These are phyloP conservation scores for Myxocyprinus asiaticus DNA, from an alignment of 2,113 vertebrate genomes.

Conservation along the genomic window DNA sequence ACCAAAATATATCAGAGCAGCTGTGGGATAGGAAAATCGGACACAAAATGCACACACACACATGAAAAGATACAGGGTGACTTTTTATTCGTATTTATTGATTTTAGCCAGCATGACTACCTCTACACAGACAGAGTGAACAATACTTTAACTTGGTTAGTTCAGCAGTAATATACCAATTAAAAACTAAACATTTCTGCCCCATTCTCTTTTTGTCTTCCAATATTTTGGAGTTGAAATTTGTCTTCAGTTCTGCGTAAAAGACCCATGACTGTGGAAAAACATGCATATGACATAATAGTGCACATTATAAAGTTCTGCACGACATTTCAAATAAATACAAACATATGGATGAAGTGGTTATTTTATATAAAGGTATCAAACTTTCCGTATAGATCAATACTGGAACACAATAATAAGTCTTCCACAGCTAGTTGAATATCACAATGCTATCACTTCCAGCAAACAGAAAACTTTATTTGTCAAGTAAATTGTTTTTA, in stretches of 20 bases:
- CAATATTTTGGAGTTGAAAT: constrained; percentile 59
- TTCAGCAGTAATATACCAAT: constrained; percentile 46
- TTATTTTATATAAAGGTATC: constrained; percentile 90
- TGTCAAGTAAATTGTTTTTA: constrained; percentile 69
- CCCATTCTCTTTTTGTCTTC: constrained; percentile 34
- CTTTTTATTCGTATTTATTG: constrained; percentile 80
- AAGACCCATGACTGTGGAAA: constrained; percentile 87
- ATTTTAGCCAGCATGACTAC: constrained; percentile 85
- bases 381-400: constrained; percentile 89
- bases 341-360: constrained; percentile 87
- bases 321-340: constrained; percentile 98
- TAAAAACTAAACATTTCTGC: constrained; percentile 65
- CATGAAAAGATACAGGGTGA: too few species aligned
- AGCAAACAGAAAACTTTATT: constrained; percentile 94
- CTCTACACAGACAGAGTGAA: constrained; percentile 74
- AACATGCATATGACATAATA: constrained; percentile 92
- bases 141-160: constrained; percentile 63
- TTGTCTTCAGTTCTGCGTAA: constrained; percentile 86
- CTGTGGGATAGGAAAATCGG: too few species aligned
- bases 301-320: constrained; percentile 95
- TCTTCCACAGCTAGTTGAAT: constrained; percentile 86
- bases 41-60: too few species aligned
- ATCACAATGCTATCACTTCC: constrained; percentile 83
- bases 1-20: too few species aligned
- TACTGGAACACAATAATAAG: constrained; percentile 93